Evolutionary conservation across 2,797 vertebrate species (phyloP).

Genomic region (Xiphophorus birchmanni): DNA sequence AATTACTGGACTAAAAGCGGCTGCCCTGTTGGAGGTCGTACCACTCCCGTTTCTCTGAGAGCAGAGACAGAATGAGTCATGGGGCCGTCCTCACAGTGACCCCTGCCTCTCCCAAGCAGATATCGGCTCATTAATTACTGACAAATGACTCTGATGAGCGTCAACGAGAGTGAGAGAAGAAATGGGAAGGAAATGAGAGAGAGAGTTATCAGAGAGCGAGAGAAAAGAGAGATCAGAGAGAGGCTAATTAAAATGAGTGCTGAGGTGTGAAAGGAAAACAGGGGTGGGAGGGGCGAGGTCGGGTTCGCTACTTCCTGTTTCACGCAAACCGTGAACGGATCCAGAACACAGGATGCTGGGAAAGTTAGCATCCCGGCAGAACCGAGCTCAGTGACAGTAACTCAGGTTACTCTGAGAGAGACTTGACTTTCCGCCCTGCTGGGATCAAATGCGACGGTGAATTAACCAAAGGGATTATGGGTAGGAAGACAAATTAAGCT

Average conservation of each 20-base stretch:
- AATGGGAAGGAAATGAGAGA: constrained; percentile 46
- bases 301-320: neutral
- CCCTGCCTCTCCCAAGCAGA: constrained; percentile 61
- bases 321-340: neutral
- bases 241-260: constrained; percentile 74
- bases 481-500: constrained; percentile 58
- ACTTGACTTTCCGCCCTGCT: constrained; percentile 33
- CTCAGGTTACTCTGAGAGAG: neutral
- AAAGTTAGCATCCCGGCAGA: constrained; percentile 3
- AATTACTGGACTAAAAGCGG: constrained; percentile 51
- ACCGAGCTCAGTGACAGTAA: constrained; percentile 25
- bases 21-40: constrained; percentile 37
- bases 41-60: constrained; percentile 26
- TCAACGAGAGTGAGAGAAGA: constrained; percentile 55
- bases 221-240: constrained; percentile 59
- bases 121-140: constrained; percentile 76
- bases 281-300: constrained; percentile 9
- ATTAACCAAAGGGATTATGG: constrained; percentile 66
- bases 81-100: constrained; percentile 32
- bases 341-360: neutral
- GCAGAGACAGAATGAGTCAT: constrained; percentile 50
- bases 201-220: constrained; percentile 54
- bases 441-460: constrained; percentile 48
- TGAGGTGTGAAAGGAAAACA: constrained; percentile 61
- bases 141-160: constrained; percentile 71